A percentile compares a stretch with the other conserved stretches of the same genome.
These are phyloP conservation scores for Drosophila pegasa DNA, from an alignment of 2,888 invertebrate genomes.

Conservation along the genomic window DNA sequence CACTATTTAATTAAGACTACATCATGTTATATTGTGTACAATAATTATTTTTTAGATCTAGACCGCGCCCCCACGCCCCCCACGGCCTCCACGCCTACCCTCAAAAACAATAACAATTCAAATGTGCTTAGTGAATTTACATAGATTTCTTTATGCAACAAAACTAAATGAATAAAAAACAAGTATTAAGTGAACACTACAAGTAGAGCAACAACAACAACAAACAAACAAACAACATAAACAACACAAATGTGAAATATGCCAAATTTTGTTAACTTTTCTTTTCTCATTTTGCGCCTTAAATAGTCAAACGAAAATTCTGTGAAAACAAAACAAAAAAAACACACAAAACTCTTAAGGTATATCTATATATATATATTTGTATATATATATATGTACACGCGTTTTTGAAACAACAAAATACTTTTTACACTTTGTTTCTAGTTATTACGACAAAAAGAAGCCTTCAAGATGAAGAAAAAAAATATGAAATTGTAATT, in stretches of 20 bases:
- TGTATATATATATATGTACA: conserved; percentile 14
- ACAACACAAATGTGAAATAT: conserved; percentile 28
- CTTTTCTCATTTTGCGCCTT: conserved; percentile 47
- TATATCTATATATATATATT: conserved; percentile 41
- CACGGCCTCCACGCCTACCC: neutral
- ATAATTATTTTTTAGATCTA: conserved; percentile 21
- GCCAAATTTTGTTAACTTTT: conserved; percentile 51
- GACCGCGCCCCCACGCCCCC: neutral
- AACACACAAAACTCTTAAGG: conserved; percentile 32
- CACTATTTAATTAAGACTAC: conserved; percentile 39
- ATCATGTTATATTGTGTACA: conserved; percentile 50
- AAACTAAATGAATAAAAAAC: conserved; percentile 21
- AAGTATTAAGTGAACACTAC: conserved; percentile 38
- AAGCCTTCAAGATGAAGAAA: conserved; percentile 44
- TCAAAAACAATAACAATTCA: neutral
- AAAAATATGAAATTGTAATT: conserved; percentile 69
- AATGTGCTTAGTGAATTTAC: conserved; percentile 55
- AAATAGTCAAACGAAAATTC: conserved; percentile 20
- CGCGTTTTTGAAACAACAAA: conserved; percentile 34
- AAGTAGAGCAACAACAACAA: conserved; percentile 18
- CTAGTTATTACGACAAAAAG: conserved; percentile 51
- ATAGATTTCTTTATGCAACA: conserved; percentile 34
- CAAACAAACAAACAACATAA: conserved; percentile 3
- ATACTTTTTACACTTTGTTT: conserved; percentile 51
- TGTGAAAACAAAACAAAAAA: conserved; percentile 15